Percentiles rank a stretch among this genome's conserved stretches.
phyloP scores from a whole-genome alignment of 2,888 invertebrate genomes.

The Cerceris ruficornis region DNA sequence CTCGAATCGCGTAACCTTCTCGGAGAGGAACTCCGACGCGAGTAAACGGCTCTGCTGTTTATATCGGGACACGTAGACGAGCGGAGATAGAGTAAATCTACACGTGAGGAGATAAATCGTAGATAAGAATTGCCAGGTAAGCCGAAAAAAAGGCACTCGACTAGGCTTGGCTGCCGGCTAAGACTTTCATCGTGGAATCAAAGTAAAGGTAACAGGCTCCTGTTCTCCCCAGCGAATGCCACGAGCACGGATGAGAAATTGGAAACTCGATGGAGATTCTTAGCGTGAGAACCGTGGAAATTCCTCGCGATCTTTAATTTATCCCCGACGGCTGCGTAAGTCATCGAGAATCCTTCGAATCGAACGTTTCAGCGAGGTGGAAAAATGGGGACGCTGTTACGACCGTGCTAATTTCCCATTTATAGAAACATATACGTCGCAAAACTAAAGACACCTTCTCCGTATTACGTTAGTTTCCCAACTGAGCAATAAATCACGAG shows the following conservation, averaged over 20 bases:
- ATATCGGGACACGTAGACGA: conserved; percentile 24
- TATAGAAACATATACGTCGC: too few species aligned
- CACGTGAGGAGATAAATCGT: conserved; percentile 52
- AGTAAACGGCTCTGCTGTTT: conserved; percentile 10
- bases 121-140: conserved; percentile 50
- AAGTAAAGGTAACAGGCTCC: conserved; percentile 22
- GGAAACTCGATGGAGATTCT: conserved; percentile 8
- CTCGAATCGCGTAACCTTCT: conserved; percentile 25
- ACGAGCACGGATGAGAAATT: conserved; percentile 22
- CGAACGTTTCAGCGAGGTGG: background rate
- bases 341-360: background rate
- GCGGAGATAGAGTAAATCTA: conserved; percentile 52
- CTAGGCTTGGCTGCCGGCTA: conserved; percentile 22
- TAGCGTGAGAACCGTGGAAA: conserved; percentile 40
- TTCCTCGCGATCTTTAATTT: background rate
- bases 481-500: too few species aligned
- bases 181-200: conserved; percentile 42
- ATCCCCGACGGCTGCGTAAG: background rate
- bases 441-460: too few species aligned
- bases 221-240: conserved; percentile 8
- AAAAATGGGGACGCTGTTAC: too few species aligned
- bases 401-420: too few species aligned
- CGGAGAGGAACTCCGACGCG: background rate
- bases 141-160: conserved; percentile 24
- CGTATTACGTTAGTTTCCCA: too few species aligned